phyloP scores from a whole-genome alignment of 2,888 invertebrate genomes.

The Galeruca laticollis region DNA sequence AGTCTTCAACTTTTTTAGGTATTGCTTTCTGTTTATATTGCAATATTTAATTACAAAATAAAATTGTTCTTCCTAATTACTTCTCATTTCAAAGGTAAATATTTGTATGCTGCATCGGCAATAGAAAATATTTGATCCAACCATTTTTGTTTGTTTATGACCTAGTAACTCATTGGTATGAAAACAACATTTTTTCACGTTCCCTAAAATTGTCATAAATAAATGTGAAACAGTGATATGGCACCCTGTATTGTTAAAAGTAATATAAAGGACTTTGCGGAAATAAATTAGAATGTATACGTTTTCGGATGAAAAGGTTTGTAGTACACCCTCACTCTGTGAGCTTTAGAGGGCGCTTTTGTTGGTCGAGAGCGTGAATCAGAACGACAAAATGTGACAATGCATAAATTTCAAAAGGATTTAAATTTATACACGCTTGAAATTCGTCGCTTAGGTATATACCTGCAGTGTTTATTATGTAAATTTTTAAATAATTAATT shows the following conservation, averaged over 20 bases:
- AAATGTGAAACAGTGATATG: no score
- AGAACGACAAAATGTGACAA: slow-evolving; percentile 26
- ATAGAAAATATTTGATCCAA: no score
- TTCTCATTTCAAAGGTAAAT: no score
- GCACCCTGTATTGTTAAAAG: not conserved
- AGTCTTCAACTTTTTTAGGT: no score
- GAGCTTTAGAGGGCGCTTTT: not conserved
- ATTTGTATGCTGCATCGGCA: no score
- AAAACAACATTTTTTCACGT: no score
- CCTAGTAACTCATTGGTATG: no score
- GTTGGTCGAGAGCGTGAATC: not conserved
- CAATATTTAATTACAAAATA: no score
- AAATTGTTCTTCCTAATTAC: no score
- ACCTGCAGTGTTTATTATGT: not conserved
- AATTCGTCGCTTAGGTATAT: not conserved
- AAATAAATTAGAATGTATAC: slow-evolving; percentile 9
- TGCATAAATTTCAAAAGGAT: slow-evolving; percentile 32
- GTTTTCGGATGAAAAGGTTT: not conserved
- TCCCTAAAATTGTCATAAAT: no score
- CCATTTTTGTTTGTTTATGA: no score
- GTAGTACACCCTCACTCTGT: not conserved
- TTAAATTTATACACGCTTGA: slow-evolving; percentile 8
- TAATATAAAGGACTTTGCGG: not conserved
- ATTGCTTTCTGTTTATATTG: no score
- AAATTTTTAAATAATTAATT: not conserved